A percentile compares a stretch with the other conserved stretches of the same genome.
Evolutionary conservation across 2,888 invertebrate species (phyloP).

Genomic region (Allygus modestus): DNA sequence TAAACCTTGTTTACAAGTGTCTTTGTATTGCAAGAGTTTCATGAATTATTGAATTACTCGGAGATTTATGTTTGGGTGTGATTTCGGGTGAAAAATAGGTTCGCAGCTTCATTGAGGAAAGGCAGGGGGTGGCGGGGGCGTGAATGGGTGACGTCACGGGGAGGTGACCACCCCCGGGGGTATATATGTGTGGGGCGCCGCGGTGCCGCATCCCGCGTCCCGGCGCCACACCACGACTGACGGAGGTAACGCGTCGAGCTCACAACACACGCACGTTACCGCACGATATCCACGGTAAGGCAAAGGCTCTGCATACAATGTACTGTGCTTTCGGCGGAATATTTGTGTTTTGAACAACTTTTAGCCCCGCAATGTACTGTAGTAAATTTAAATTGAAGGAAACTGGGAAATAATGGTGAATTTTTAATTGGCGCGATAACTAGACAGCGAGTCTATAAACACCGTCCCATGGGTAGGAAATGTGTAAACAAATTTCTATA

Average conservation of each 20-base stretch:
- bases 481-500: too few species aligned
- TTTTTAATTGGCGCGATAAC: too few species aligned
- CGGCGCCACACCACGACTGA: not conserved
- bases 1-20: not conserved
- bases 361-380: too few species aligned
- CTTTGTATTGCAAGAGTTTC: slow-evolving; percentile 4
- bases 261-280: not conserved
- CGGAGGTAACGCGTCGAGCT: not conserved
- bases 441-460: too few species aligned
- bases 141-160: slow-evolving; percentile 29
- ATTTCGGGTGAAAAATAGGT: slow-evolving; percentile 23
- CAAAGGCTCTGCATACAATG: not conserved
- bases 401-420: too few species aligned
- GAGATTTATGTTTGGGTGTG: slow-evolving; percentile 24
- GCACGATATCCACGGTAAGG: not conserved
- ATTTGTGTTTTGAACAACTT: not conserved
- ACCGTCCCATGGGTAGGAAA: too few species aligned
- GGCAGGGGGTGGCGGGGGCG: not conserved
- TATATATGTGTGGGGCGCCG: not conserved
- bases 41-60: slow-evolving; percentile 34
- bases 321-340: not conserved
- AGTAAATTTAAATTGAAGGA: too few species aligned
- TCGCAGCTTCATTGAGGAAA: slow-evolving; percentile 1
- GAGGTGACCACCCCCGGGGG: slow-evolving; percentile 23
- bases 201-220: not conserved